These are phyloP conservation scores for Orchesella flavescens DNA, from an alignment of 2,888 invertebrate genomes.

Conservation along the genomic window DNA sequence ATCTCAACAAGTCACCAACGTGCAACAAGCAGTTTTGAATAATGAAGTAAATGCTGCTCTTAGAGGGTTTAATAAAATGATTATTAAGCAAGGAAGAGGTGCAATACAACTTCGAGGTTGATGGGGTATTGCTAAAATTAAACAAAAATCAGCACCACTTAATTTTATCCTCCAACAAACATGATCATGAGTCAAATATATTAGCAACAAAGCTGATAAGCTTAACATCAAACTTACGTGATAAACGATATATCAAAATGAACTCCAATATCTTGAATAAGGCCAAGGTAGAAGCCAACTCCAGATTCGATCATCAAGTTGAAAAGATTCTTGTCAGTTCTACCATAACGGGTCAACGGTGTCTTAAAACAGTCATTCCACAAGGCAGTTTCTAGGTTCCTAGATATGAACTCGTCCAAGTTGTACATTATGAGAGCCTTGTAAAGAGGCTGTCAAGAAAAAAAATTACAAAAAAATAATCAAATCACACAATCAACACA, in stretches of 20 bases:
- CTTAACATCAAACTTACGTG: conserved; percentile 67
- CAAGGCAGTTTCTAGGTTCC: conserved; percentile 69
- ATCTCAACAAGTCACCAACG: conserved; percentile 89
- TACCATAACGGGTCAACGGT: conserved; percentile 69
- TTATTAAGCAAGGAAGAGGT: conserved; percentile 65
- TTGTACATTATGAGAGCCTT: conserved; percentile 69
- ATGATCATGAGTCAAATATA: no score
- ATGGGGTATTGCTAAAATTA: conserved; percentile 73
- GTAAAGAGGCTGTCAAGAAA: conserved; percentile 66
- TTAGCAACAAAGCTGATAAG: no score
- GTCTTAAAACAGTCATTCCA: conserved; percentile 72
- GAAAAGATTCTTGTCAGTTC: conserved; percentile 70
- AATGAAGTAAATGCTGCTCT: conserved; percentile 79
- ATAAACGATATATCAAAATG: conserved; percentile 72
- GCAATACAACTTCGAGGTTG: conserved; percentile 66
- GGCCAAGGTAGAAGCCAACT: conserved; percentile 71
- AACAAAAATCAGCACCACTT: neutral
- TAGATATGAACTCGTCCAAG: conserved; percentile 67
- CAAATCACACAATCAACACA: neutral
- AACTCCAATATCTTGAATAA: conserved; percentile 72
- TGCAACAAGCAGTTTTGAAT: conserved; percentile 92
- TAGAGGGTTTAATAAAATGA: conserved; percentile 67
- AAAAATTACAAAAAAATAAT: conserved; percentile 23
- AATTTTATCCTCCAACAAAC: neutral
- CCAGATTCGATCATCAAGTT: conserved; percentile 71